A percentile compares a stretch with the other conserved stretches of the same genome.
Conservation (phyloP, 2,113 vertebrate species). For the Marmota monax region DNA sequence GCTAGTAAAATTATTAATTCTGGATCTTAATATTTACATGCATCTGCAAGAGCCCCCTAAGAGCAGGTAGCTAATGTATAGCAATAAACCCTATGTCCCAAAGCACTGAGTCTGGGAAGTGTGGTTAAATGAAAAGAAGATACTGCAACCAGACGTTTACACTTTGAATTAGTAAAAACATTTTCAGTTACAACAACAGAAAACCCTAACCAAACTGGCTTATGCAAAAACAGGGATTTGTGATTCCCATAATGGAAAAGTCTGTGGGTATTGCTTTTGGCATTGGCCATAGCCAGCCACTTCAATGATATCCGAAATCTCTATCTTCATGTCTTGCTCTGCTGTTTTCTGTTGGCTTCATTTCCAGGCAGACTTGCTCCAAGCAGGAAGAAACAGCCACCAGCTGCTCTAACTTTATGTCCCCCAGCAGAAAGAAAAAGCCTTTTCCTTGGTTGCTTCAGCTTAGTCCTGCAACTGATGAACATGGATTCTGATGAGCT, state of each 20-base stretch:
- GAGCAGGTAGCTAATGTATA: not conserved
- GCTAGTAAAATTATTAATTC: not conserved
- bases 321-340: slow-evolving; percentile 20
- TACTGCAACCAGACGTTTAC: not conserved
- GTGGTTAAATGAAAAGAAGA: not conserved
- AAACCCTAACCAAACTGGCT: not conserved
- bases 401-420: slow-evolving; percentile 17
- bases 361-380: slow-evolving; percentile 31
- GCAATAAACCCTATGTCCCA: not conserved
- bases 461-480: not conserved
- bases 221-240: slow-evolving; percentile 13
- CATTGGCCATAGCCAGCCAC: not conserved
- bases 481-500: not conserved
- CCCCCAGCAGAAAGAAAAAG: not conserved
- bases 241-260: not conserved
- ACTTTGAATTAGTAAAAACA: slow-evolving; percentile 24
- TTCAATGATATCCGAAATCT: not conserved
- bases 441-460: not conserved
- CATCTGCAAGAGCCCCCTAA: not conserved
- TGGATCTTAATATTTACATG: not conserved
- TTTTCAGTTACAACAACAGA: slow-evolving; percentile 13
- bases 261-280: not conserved
- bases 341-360: slow-evolving; percentile 39
- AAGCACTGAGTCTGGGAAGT: not conserved
- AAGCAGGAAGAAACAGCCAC: slow-evolving; percentile 34